Base-by-base conservation (phyloP, 2,797 vertebrate species). In the Percopsis omiscomaycus region DNA sequence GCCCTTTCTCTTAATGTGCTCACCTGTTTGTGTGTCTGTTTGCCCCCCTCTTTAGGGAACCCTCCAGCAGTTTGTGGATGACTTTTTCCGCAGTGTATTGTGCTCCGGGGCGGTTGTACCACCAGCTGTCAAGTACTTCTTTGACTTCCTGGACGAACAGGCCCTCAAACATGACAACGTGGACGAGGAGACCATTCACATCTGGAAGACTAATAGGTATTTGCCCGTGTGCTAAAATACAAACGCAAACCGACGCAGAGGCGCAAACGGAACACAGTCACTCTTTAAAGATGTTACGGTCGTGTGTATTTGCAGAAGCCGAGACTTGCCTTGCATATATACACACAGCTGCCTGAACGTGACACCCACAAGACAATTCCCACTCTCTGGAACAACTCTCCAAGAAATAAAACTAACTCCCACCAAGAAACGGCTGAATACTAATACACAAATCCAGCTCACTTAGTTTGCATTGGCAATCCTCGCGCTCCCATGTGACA, bases 151-250 rank as follows among this genome's bases (percentile, higher is more conserved):
- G 86, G 97, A 99, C 32, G 97, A 99, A 81, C 97, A 99, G 91
- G 97, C 97, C 0, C 92, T 94, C 77, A 96, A 94, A 84, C 95
- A 98, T 10, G 95, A 95, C 73, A 97, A 96, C 55, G 94, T 93
- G 75, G 97, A 99, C 8, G 97, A 99, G 70, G 97, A 99, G 79
- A 98, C 97, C 59, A 94, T 98, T 81, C 97, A 99, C 73, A 98
- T 99, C 90, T 99, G 97, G 97, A 99, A 99, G 90, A 99, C 97
- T 42, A 99, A 98, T 86, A 99, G 97, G 97, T 98, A 78, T 60
- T 6, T 37, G 32, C 32, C 14, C 22, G 32, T 37, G 32, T 37
- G 32, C 32, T 14, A 32, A 2, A 9, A 29, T 47, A 30, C 15
- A 9, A n/a, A 56, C n/a, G n/a, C 22, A 47, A 9, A 27, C 61